phyloP scores from a whole-genome alignment of 2,888 invertebrate genomes.

The Eretmocerus hayati region DNA sequence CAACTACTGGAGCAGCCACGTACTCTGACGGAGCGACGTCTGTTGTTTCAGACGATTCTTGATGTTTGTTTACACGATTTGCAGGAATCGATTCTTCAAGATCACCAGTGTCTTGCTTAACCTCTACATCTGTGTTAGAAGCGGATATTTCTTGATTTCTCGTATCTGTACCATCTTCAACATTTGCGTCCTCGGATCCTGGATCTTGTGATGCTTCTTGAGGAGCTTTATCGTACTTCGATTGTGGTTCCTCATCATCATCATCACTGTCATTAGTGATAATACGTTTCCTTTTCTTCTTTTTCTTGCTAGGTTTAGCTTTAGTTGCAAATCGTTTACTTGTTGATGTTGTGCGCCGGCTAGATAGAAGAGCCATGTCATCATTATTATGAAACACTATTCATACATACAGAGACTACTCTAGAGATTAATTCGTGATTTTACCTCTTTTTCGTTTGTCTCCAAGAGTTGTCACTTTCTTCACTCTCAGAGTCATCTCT shows the following conservation, averaged over 20 bases:
- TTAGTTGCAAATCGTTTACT: conserved; percentile 33
- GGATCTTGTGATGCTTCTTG: not conserved
- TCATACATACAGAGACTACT: too few relatives aligned
- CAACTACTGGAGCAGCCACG: conserved; percentile 12
- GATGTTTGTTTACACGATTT: conserved; percentile 9
- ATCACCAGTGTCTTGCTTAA: conserved; percentile 2
- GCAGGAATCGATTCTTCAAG: conserved; percentile 10
- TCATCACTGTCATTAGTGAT: conserved; percentile 44
- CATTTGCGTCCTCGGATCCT: conserved; percentile 5
- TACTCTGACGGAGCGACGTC: conserved; percentile 2
- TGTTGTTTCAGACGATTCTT: not conserved
- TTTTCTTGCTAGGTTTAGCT: conserved; percentile 46
- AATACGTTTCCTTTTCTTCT: conserved; percentile 46
- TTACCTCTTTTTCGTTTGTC: conserved; percentile 48
- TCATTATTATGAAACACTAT: not conserved
- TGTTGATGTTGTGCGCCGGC: conserved; percentile 35
- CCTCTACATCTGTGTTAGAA: not conserved
- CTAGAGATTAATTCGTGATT: too few relatives aligned
- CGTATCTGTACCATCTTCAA: not conserved
- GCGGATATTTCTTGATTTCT: conserved; percentile 1
- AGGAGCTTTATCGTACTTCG: conserved; percentile 48
- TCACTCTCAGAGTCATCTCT: conserved; percentile 54
- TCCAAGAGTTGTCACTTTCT: conserved; percentile 57
- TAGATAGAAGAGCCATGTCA: too few relatives aligned
- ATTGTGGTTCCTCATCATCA: conserved; percentile 43